Percentiles rank a stretch among this genome's conserved stretches.
These are phyloP conservation scores for Andrena praecox DNA, from an alignment of 2,888 invertebrate genomes.

Conservation along the genomic window DNA sequence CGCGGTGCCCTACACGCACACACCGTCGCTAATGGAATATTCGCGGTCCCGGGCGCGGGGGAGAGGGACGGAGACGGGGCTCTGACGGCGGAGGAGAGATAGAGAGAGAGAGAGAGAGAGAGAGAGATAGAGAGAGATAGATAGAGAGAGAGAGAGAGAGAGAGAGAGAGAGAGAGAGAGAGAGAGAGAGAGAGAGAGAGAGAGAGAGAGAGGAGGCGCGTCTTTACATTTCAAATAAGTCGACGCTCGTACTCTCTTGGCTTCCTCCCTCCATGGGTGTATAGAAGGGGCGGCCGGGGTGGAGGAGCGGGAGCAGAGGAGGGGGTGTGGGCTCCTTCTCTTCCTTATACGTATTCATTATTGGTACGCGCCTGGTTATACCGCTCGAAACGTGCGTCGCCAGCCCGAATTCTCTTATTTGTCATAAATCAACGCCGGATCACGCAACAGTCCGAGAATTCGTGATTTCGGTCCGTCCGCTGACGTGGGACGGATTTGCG, in stretches of 20 bases:
- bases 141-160: conserved; percentile 34
- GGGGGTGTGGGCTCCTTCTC: conserved; percentile 57
- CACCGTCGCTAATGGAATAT: conserved; percentile 69
- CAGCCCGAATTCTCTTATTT: conserved; percentile 79
- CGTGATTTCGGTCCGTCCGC: conserved; percentile 68
- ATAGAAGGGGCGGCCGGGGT: neutral
- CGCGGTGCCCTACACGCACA: conserved; percentile 74
- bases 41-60: conserved; percentile 43
- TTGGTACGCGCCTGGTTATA: conserved; percentile 79
- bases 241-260: conserved; percentile 72
- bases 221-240: conserved; percentile 84
- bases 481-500: conserved; percentile 68
- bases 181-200: neutral
- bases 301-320: neutral
- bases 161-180: conserved; percentile 24
- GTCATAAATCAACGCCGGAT: conserved; percentile 80
- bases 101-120: neutral
- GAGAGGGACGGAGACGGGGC: neutral
- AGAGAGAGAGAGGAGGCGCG: conserved; percentile 60
- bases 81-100: neutral
- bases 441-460: conserved; percentile 73
- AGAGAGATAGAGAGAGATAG: too few species aligned
- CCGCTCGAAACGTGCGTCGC: conserved; percentile 77
- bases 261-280: conserved; percentile 40
- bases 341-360: conserved; percentile 82